Evolutionary conservation across 2,888 invertebrate species (phyloP), one percentile per base, ranked within the genome.

Genomic region (Torymus aiolomorphi): DNA sequence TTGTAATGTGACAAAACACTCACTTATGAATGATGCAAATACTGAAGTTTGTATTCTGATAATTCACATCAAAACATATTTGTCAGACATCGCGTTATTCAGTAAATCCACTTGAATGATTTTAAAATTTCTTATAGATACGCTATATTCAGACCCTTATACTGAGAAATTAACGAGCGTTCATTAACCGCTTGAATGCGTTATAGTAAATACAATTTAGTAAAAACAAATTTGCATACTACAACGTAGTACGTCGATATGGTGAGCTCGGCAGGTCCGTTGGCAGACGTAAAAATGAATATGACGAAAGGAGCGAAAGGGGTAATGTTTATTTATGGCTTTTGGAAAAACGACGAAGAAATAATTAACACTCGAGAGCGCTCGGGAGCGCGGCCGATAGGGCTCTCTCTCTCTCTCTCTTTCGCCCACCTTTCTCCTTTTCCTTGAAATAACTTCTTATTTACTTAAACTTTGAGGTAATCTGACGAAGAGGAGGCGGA

Each of bases 391-490:
- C 54, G 16, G 42, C 14, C 13, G 42, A 42, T 42, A 42, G 42
- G 42, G 8, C 42, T 42, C 42, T 42, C 42, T 42, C 42, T 42
- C 42, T 42, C 8, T 42, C 42, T 5, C 42, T 42, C 66, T 31
- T 14, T n/a, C 24, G 42, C 12, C 1, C 54, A 12, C 16, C 67
- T 76, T 73, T 74, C 76, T 70, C 56, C 75, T 67, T 62, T 78
- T 70, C 73, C 72, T 62, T 51, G 67, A 61, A 76, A 72, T 52
- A 76, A 79, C 79, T 79, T 79, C 78, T 70, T 81, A 81, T 81
- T 81, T 76, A 76, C 78, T 73, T 73, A 79, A 81, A 76, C 65
- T 72, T 76, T 65, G 67, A 73, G 79, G 79, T 81, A 79, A 81
- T 81, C 66, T 73, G 79, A 69, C 74, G 76, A 67, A 51, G 65